phyloP scores from a whole-genome alignment of 2,888 invertebrate species.

The Idaea biselata region DNA sequence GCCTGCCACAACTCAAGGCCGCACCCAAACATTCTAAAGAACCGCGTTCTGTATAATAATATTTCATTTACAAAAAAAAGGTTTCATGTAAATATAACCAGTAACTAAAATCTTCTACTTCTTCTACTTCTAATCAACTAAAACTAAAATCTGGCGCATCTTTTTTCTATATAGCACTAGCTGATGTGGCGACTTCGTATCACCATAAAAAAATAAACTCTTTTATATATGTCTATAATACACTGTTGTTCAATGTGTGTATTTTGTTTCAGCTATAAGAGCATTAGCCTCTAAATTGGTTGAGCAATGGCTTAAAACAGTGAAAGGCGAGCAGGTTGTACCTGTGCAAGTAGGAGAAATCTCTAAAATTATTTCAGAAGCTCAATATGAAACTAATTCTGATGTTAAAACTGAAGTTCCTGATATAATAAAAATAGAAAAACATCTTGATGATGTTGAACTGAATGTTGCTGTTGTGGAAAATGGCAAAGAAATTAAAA shows the following conservation, averaged over 20 bases:
- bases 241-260: neutral
- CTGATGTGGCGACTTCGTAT: no score
- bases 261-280: conserved; percentile 83
- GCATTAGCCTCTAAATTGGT: conserved; percentile 90
- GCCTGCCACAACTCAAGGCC: no score
- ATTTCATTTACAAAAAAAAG: no score
- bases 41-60: no score
- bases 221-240: no score
- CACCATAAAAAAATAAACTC: no score
- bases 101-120: no score
- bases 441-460: conserved; percentile 13
- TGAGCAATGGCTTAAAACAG: conserved; percentile 94
- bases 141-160: no score
- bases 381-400: conserved; percentile 42
- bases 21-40: no score
- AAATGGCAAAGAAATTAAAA: conserved; percentile 43
- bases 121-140: no score
- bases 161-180: conserved; percentile 7
- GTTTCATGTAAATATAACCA: no score
- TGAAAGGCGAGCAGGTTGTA: conserved; percentile 86
- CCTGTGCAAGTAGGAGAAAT: conserved; percentile 63
- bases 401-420: conserved; percentile 32
- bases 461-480: neutral
- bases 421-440: conserved; percentile 32
- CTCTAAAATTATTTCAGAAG: conserved; percentile 56